These are phyloP conservation scores for Panthera leo DNA, from an alignment of 2,113 vertebrate genomes.

Conservation along the genomic window DNA sequence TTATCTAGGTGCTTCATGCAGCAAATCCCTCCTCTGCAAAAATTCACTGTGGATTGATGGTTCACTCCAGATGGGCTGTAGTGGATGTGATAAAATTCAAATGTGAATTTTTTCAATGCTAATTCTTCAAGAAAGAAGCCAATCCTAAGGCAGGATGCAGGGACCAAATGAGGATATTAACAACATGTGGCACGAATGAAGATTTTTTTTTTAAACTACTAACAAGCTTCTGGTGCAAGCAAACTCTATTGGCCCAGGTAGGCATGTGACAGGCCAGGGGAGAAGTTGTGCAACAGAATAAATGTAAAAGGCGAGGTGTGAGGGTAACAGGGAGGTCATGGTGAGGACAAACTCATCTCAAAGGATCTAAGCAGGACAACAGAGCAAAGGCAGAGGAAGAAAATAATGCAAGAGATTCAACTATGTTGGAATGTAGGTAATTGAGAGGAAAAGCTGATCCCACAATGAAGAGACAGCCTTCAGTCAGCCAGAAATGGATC, in stretches of 20 bases:
- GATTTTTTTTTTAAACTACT: neutral
- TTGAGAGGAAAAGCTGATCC: neutral
- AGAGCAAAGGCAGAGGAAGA: neutral
- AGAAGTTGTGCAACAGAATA: neutral
- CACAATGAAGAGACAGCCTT: neutral
- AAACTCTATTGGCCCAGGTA: constrained; percentile 11
- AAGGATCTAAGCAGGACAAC: neutral
- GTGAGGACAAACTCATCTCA: neutral
- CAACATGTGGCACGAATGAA: neutral
- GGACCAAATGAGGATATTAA: constrained; percentile 21
- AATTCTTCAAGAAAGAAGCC: constrained; percentile 56
- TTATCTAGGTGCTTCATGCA: constrained; percentile 36
- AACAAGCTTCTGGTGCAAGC: constrained; percentile 24
- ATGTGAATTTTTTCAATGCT: constrained; percentile 35
- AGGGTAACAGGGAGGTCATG: neutral
- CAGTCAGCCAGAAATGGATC: neutral
- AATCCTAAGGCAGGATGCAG: neutral
- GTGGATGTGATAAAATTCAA: constrained; percentile 57
- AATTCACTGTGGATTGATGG: constrained; percentile 19
- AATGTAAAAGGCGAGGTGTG: neutral
- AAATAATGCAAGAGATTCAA: neutral
- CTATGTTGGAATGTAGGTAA: neutral
- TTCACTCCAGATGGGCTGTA: constrained; percentile 26
- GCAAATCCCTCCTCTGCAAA: constrained; percentile 38
- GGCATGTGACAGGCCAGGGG: neutral